Conservation (phyloP, 2,888 invertebrate species). For the Plagodis dolabraria region DNA sequence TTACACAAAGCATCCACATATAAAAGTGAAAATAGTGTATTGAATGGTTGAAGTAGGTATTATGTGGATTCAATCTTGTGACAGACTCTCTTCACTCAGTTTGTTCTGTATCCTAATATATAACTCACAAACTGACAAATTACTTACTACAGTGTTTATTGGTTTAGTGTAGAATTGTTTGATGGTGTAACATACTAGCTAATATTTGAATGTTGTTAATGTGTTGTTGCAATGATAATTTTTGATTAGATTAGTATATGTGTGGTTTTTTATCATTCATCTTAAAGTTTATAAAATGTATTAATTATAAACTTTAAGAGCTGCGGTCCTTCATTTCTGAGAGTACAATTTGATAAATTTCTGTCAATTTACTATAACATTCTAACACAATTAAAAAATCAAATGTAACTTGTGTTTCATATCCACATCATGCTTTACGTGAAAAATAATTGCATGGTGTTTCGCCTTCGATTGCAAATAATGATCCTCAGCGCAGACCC, state of each 20-base stretch:
- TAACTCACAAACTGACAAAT: slow-evolving; percentile 52
- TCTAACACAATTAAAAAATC: slow-evolving; percentile 28
- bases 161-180: slow-evolving; percentile 79
- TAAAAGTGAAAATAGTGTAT: slow-evolving; percentile 85
- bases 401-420: slow-evolving; percentile 17
- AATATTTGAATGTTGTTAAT: slow-evolving; percentile 79
- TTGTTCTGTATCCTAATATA: slow-evolving; percentile 44
- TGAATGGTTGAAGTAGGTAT: slow-evolving; percentile 83
- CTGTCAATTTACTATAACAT: slow-evolving; percentile 9
- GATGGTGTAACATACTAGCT: slow-evolving; percentile 79
- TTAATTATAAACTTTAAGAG: slow-evolving; percentile 57
- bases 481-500: slow-evolving; percentile 4
- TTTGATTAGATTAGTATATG: slow-evolving; percentile 72
- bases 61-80: slow-evolving; percentile 50
- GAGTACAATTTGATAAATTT: slow-evolving; percentile 28
- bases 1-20: slow-evolving; percentile 84
- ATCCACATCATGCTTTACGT: slow-evolving; percentile 41
- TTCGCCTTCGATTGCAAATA: slow-evolving; percentile 28
- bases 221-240: slow-evolving; percentile 78
- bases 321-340: slow-evolving; percentile 42
- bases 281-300: slow-evolving; percentile 60
- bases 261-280: slow-evolving; percentile 65
- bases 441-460: slow-evolving; percentile 44
- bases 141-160: slow-evolving; percentile 53
- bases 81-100: slow-evolving; percentile 44